These are phyloP conservation scores for Oreochromis aureus DNA, from an alignment of 2,113 vertebrate species.

Conservation along the genomic window DNA sequence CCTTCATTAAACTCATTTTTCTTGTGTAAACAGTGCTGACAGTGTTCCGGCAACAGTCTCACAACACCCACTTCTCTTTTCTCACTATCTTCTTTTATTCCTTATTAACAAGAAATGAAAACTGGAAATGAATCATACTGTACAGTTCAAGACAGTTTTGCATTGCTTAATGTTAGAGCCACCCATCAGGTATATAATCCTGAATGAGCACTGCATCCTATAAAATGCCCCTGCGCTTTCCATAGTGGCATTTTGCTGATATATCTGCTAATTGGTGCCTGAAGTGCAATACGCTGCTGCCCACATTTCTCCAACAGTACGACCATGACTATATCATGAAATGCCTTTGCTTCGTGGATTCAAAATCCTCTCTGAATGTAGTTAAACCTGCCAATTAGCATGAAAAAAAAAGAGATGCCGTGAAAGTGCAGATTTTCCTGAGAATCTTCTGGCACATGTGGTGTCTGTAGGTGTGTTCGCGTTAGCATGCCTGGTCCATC, in stretches of 20 bases:
- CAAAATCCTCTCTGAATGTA: background rate
- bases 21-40: background rate
- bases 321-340: background rate
- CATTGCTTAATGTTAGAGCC: background rate
- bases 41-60: background rate
- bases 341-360: background rate
- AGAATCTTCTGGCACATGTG: background rate
- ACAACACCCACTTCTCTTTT: background rate
- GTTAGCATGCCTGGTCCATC: background rate
- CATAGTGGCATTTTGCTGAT: background rate
- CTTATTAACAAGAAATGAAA: background rate
- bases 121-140: background rate
- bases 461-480: background rate
- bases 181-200: background rate
- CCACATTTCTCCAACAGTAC: background rate
- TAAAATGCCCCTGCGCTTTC: background rate
- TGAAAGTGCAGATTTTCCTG: background rate
- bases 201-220: background rate
- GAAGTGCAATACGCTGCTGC: background rate
- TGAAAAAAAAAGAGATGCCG: background rate
- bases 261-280: background rate
- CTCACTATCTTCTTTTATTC: background rate
- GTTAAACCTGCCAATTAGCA: background rate
- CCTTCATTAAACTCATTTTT: conserved; percentile 1
- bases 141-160: background rate